Conservation (phyloP, 2,113 vertebrate species). For the Paralichthys olivaceus region DNA sequence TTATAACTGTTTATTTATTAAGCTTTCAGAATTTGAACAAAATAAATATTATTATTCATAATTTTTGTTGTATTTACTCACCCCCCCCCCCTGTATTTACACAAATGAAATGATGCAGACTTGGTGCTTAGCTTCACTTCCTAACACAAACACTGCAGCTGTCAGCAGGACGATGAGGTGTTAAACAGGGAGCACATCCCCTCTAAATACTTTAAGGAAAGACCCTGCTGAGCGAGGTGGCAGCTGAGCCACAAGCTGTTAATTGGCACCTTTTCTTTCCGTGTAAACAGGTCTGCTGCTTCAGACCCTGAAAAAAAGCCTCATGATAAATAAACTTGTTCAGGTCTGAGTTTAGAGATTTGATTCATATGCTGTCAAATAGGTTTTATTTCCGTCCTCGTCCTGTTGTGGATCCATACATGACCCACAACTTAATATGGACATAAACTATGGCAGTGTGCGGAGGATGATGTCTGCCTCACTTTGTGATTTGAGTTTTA, state of each 20-base stretch:
- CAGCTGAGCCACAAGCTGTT: conserved; percentile 59
- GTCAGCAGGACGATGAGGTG: conserved; percentile 61
- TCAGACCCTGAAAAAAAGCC: neutral
- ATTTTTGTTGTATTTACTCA: neutral
- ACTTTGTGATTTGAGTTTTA: neutral
- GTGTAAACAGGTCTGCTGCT: conserved; percentile 56
- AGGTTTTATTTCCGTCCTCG: neutral
- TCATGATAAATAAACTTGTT: neutral
- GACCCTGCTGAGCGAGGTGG: conserved; percentile 58
- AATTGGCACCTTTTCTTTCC: conserved; percentile 53
- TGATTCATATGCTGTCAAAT: neutral
- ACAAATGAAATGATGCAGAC: neutral
- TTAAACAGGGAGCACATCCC: conserved; percentile 67
- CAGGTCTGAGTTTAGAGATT: neutral
- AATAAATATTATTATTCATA: conserved; percentile 68
- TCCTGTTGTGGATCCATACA: neutral
- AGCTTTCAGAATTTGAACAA: conserved; percentile 33
- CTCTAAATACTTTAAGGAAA: conserved; percentile 76
- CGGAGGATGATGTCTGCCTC: neutral
- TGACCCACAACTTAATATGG: neutral
- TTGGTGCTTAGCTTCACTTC: conserved; percentile 35
- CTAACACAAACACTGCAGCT: conserved; percentile 58
- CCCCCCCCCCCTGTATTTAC: neutral
- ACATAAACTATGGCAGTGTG: neutral
- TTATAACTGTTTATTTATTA: conserved; percentile 71